Evolutionary conservation across 2,888 invertebrate genomes (phyloP).

Genomic region (Dolichomitus sp.): DNA sequence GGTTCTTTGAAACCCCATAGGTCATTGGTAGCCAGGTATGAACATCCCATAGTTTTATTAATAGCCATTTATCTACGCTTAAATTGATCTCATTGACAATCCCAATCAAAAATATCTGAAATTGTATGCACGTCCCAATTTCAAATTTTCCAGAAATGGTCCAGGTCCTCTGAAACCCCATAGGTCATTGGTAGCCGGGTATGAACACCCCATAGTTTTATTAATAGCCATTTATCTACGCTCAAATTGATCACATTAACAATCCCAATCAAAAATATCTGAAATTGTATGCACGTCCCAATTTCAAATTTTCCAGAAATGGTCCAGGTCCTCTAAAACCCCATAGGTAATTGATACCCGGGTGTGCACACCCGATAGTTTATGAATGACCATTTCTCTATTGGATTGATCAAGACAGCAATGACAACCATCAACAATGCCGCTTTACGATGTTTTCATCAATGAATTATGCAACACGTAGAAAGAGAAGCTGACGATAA

Average conservation of each 20-base stretch:
- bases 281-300: too few species aligned
- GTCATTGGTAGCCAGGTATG: too few species aligned
- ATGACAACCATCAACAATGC: neutral
- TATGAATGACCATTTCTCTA: neutral
- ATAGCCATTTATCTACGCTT: neutral
- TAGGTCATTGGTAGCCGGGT: too few species aligned
- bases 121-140: too few species aligned
- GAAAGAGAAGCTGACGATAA: slow-evolving; percentile 29
- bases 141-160: too few species aligned
- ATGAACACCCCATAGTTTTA: neutral
- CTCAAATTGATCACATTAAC: neutral
- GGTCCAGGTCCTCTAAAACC: too few species aligned
- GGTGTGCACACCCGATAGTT: neutral
- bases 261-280: too few species aligned
- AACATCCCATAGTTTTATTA: neutral
- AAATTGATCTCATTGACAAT: neutral
- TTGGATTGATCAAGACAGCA: neutral
- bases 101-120: too few species aligned
- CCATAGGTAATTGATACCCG: too few species aligned
- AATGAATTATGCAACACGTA: slow-evolving; percentile 45
- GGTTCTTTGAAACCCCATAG: too few species aligned
- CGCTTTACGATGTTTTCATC: slow-evolving; percentile 9
- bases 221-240: neutral
- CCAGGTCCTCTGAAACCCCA: too few species aligned
- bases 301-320: too few species aligned